phyloP scores from a whole-genome alignment of 1,140 invertebrate species.

The Drosophila dunni region DNA sequence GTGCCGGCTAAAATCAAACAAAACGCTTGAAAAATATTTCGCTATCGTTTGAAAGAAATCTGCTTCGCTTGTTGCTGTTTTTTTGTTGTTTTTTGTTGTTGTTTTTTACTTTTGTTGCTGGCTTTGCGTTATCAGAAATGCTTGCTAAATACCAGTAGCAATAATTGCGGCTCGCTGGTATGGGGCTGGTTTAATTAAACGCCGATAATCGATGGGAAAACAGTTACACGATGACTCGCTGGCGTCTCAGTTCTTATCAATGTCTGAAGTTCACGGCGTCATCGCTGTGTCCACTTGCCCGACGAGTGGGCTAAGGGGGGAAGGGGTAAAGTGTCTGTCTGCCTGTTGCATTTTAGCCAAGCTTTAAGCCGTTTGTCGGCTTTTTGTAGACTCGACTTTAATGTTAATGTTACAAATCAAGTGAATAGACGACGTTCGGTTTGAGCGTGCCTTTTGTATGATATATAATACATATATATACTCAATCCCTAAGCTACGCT shows the following conservation, averaged over 20 bases:
- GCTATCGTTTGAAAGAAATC: constrained; percentile 72
- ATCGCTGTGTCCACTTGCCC: constrained; percentile 23
- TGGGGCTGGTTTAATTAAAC: constrained; percentile 75
- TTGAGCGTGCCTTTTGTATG: constrained; percentile 79
- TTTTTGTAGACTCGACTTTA: constrained; percentile 76
- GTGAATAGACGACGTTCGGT: constrained; percentile 62
- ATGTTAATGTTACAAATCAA: constrained; percentile 79
- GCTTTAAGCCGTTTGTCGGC: constrained; percentile 54
- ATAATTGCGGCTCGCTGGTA: constrained; percentile 51
- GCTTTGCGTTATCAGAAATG: constrained; percentile 60
- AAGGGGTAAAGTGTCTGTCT: constrained; percentile 15
- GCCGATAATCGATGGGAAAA: constrained; percentile 79
- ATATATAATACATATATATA: constrained; percentile 50
- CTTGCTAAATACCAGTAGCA: constrained; percentile 83
- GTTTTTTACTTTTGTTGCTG: constrained; percentile 18
- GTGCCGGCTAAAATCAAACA: constrained; percentile 73
- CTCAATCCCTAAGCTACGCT: constrained; percentile 44
- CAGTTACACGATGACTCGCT: constrained; percentile 58
- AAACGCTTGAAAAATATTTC: constrained; percentile 52
- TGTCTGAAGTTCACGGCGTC: constrained; percentile 70
- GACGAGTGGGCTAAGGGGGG: neutral
- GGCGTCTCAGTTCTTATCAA: constrained; percentile 53
- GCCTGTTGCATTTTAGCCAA: constrained; percentile 52
- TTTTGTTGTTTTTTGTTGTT: constrained; percentile 25
- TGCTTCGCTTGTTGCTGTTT: constrained; percentile 55